phyloP scores from a whole-genome alignment of 2,113 vertebrate species.

The Octodon degus region DNA sequence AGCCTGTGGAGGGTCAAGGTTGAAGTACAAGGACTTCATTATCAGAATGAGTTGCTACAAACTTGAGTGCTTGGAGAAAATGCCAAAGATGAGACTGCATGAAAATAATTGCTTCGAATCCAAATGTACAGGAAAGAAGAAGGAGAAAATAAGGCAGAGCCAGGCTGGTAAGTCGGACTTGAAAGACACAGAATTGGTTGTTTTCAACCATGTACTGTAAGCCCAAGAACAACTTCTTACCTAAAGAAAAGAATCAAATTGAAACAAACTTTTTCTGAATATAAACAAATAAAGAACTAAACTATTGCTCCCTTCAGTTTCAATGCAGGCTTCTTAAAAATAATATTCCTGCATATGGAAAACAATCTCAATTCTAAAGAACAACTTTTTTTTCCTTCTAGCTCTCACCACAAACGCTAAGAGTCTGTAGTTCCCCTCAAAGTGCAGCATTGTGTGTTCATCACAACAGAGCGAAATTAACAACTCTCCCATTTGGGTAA shows the following conservation, averaged over 20 bases:
- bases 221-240: background rate
- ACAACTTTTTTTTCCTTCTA: background rate
- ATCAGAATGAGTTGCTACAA: slow-evolving; percentile 25
- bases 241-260: slow-evolving; percentile 47
- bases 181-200: slow-evolving; percentile 16
- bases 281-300: slow-evolving; percentile 53
- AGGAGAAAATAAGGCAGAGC: background rate
- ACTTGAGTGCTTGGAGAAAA: slow-evolving; percentile 19
- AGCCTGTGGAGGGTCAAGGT: background rate
- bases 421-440: background rate
- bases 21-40: slow-evolving; percentile 16
- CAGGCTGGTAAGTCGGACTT: background rate
- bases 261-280: slow-evolving; percentile 62
- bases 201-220: slow-evolving; percentile 29
- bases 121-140: background rate
- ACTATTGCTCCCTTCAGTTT: slow-evolving; percentile 49
- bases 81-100: background rate
- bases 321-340: slow-evolving; percentile 40
- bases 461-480: background rate
- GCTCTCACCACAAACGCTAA: background rate
- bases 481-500: background rate
- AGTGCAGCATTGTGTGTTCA: background rate
- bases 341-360: background rate
- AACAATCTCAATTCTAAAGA: background rate
- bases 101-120: background rate